A percentile compares a stretch with the other conserved stretches of the same genome.
phyloP scores from a whole-genome alignment of 2,113 vertebrate genomes.

The Lepus europaeus region DNA sequence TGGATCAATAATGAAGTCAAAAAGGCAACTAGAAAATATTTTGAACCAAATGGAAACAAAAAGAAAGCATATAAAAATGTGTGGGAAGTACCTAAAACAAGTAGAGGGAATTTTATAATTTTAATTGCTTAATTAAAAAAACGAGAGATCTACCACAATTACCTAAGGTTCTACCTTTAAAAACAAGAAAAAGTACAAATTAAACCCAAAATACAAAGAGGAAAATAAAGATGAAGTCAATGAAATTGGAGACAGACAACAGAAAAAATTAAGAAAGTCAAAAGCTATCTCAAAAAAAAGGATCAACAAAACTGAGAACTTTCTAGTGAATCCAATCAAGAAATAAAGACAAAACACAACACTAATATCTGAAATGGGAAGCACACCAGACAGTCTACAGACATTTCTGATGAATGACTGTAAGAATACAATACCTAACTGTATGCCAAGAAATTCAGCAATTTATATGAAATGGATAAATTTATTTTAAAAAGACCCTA shows the following conservation, averaged over 20 bases:
- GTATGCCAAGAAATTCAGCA: neutral
- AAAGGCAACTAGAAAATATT: neutral
- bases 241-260: neutral
- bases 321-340: neutral
- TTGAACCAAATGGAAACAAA: neutral
- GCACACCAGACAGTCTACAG: neutral
- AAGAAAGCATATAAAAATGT: neutral
- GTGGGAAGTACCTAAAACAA: neutral
- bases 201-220: neutral
- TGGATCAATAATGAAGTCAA: neutral
- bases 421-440: neutral
- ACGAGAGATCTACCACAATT: neutral
- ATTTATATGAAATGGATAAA: conserved; percentile 15
- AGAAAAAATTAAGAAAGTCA: neutral
- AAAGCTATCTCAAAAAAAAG: neutral
- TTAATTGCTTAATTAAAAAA: neutral
- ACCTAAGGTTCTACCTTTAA: neutral
- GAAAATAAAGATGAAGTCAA: neutral
- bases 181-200: neutral
- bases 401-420: neutral
- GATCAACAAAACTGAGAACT: neutral
- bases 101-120: neutral
- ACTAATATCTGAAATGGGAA: neutral
- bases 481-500: neutral
- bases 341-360: neutral